Percentiles rank a stretch among this genome's conserved stretches.
phyloP scores from a whole-genome alignment of 2,888 invertebrate genomes.

The Lasioglossum zephyrum region DNA sequence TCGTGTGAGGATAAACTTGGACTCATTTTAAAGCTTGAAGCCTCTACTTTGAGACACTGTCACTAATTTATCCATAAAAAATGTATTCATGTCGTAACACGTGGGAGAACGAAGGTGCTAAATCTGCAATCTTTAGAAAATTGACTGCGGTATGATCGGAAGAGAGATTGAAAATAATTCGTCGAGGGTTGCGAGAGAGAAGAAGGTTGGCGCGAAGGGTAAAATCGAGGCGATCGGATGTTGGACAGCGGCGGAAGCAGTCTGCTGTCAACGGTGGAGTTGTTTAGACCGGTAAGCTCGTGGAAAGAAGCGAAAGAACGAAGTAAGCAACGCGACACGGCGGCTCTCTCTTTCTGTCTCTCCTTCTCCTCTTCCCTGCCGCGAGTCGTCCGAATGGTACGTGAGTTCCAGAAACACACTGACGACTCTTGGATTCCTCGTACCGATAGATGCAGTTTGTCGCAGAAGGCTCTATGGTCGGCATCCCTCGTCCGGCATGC shows the following conservation, averaged over 20 bases:
- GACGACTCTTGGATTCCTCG: slow-evolving; percentile 74
- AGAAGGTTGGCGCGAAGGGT: neutral
- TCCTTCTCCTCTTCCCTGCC: neutral
- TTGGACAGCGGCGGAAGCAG: slow-evolving; percentile 19
- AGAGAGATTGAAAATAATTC: neutral
- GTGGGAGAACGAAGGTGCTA: neutral
- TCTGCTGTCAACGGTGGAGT: slow-evolving; percentile 10
- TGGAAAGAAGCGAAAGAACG: slow-evolving; percentile 48
- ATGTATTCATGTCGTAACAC: accelerated
- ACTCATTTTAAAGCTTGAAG: neutral
- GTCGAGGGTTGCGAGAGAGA: neutral
- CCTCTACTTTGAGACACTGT: accelerated
- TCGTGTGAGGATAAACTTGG: neutral
- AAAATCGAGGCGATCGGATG: neutral
- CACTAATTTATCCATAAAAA: neutral
- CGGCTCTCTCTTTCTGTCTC: slow-evolving; percentile 1
- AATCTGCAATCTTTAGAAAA: neutral
- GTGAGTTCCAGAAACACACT: slow-evolving; percentile 81
- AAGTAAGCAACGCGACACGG: neutral
- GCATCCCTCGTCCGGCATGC: slow-evolving; percentile 66
- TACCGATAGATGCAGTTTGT: slow-evolving; percentile 64
- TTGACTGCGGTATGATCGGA: neutral
- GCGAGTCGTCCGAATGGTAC: slow-evolving; percentile 71
- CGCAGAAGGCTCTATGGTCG: slow-evolving; percentile 34
- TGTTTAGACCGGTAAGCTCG: slow-evolving; percentile 40